Conservation (phyloP, 1,140 invertebrate genomes). For the Samia ricini region DNA sequence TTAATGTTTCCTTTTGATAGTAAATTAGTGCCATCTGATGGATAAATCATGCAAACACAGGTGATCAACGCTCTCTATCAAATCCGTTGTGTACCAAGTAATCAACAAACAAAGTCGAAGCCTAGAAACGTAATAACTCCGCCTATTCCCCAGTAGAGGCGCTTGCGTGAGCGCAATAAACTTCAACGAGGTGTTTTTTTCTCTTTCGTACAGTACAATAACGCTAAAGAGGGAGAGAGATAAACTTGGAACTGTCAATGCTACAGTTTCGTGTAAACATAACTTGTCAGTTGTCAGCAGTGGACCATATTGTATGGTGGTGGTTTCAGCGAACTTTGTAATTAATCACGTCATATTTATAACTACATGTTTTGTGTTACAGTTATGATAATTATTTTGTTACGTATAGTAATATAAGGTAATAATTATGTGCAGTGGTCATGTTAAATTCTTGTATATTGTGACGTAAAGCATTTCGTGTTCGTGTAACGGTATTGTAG, state of each 20-base stretch:
- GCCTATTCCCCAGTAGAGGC: conserved; percentile 10
- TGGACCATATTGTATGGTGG: conserved; percentile 25
- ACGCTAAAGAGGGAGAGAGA: conserved; percentile 25
- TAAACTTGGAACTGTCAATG: conserved; percentile 26
- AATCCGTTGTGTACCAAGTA: not conserved
- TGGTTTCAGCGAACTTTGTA: conserved; percentile 11
- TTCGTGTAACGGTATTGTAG: conserved; percentile 56
- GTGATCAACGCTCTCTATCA: conserved; percentile 15
- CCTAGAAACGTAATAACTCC: conserved; percentile 5
- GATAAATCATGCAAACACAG: not conserved
- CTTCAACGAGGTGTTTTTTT: conserved; percentile 19
- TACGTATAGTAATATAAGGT: conserved; percentile 1
- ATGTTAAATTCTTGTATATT: conserved; percentile 15
- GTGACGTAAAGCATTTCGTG: conserved; percentile 36
- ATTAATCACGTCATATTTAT: not conserved
- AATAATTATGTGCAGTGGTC: not conserved
- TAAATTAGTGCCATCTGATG: too few relatives aligned
- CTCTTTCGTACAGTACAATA: conserved; percentile 8
- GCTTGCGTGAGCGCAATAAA: conserved; percentile 9
- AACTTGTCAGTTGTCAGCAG: conserved; percentile 25
- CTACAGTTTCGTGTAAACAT: conserved; percentile 33
- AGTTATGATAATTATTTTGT: conserved; percentile 17
- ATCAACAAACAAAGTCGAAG: conserved; percentile 11
- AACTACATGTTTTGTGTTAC: conserved; percentile 4
- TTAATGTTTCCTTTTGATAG: too few relatives aligned